These are phyloP conservation scores for Diachrysia chrysitis DNA, from an alignment of 2,888 invertebrate genomes.

Conservation along the genomic window DNA sequence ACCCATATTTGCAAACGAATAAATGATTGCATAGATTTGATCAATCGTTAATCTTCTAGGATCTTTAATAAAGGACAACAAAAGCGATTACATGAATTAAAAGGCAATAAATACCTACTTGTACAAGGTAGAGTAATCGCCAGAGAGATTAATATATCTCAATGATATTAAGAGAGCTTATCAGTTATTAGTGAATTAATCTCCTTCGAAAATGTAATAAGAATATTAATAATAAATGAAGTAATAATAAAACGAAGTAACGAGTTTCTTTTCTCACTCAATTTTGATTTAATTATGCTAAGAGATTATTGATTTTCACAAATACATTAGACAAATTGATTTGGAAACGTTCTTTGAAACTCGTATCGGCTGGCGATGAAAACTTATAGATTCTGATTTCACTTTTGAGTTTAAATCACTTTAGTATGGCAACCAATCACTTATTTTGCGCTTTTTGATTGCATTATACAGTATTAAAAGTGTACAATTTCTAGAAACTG, in stretches of 20 bases:
- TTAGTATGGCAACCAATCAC: too few species aligned
- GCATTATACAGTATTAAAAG: too few species aligned
- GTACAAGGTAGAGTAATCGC: conserved; percentile 9
- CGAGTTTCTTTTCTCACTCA: neutral
- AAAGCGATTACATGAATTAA: neutral
- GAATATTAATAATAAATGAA: neutral
- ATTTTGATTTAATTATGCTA: conserved; percentile 9
- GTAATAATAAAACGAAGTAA: neutral
- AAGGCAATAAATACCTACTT: conserved; percentile 5
- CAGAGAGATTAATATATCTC: conserved; percentile 12
- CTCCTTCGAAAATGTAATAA: conserved; percentile 4
- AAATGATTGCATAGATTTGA: neutral
- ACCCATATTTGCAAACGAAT: too few species aligned
- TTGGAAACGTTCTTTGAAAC: neutral
- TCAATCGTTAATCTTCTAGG: neutral
- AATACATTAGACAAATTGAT: neutral
- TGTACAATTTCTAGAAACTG: too few species aligned
- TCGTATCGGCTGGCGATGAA: neutral
- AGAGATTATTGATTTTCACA: conserved; percentile 5
- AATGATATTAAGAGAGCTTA: conserved; percentile 17
- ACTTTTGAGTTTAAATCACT: neutral
- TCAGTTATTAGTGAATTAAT: conserved; percentile 15
- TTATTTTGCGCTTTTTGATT: too few species aligned
- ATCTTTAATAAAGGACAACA: neutral
- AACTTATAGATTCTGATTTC: neutral